Evolutionary conservation across 2,113 vertebrate species (phyloP), one percentile per base, ranked within the genome.

Genomic region (Hoplias malabaricus): DNA sequence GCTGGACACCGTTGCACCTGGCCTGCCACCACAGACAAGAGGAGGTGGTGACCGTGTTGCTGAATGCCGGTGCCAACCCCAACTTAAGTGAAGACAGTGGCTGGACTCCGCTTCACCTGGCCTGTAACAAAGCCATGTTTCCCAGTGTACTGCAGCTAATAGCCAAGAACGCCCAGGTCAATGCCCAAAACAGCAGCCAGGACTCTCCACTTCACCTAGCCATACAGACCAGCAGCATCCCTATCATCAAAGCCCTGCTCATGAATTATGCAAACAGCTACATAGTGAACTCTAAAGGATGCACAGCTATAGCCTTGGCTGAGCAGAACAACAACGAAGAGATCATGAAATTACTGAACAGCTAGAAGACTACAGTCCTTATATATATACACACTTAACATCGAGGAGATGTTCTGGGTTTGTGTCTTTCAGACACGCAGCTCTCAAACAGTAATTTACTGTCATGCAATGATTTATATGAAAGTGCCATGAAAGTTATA

Each of bases 71-170:
- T 0, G 94, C 94, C 0, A 81, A 95, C 48, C 91, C 93, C 62
- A 92, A 90, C 61, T 2, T 84, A 0, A 48, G 84, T 0, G 94
- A 96, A 79, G 86, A 90, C 68, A 84, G 87, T 0, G 84, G 82
- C 19, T 97, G 95, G 95, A 92, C 88, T 0, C 92, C 95, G 0
- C 88, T 98, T 7, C 95, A 96, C 34, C 66, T 95, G 4, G 94
- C 93, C 0, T 93, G 94, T 27, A 90, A 89, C 54, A 81, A 79
- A 0, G 87, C 90, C 6, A 78, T 90, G 57, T 93, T 95, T 73
- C 75, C 88, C 27, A 88, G 89, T 0, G 89, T 94, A 40, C 80
- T 92, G 40, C 88, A 88, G 40, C 91, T 99, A 8, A 89, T 96
- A 50, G 88, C 93, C 59, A 82, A 92, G 67, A 71, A 23, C 0